phyloP scores from a whole-genome alignment of 2,113 vertebrate species.

The Alosa alosa region DNA sequence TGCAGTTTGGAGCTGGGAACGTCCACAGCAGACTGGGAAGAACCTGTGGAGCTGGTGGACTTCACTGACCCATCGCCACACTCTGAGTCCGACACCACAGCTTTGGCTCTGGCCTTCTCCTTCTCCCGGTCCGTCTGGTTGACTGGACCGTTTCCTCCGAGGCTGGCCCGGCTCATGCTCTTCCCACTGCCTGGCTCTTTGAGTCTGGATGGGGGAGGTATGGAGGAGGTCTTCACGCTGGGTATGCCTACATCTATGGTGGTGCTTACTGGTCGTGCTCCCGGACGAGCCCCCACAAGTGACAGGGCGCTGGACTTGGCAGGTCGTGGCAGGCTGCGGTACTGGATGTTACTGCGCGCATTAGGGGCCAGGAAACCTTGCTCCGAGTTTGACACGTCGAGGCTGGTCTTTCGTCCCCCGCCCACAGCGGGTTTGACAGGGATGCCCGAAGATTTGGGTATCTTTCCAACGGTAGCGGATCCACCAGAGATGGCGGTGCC shows the following conservation, averaged over 20 bases:
- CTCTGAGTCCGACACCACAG: constrained; percentile 83
- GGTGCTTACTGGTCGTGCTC: constrained; percentile 81
- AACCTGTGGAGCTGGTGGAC: constrained; percentile 55
- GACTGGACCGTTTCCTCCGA: constrained; percentile 69
- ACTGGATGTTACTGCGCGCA: constrained; percentile 89
- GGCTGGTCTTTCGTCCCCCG: constrained; percentile 84
- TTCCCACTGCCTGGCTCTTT: constrained; percentile 70
- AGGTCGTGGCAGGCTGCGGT: constrained; percentile 92
- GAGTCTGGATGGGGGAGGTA: constrained; percentile 50
- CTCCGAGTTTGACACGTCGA: constrained; percentile 81
- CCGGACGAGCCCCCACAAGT: constrained; percentile 74
- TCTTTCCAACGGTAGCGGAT: constrained; percentile 77
- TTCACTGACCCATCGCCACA: constrained; percentile 62
- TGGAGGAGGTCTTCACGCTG: constrained; percentile 70
- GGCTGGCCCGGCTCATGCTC: constrained; percentile 56
- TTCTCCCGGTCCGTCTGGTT: constrained; percentile 90
- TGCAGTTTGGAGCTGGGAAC: constrained; percentile 72
- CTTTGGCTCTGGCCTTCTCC: constrained; percentile 94
- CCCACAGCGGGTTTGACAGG: constrained; percentile 82
- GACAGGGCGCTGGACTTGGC: constrained; percentile 92
- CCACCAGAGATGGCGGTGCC: constrained; percentile 57
- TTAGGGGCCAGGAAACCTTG: constrained; percentile 87
- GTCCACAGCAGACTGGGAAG: constrained; percentile 71
- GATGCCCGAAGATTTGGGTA: constrained; percentile 87
- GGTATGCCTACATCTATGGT: constrained; percentile 83